Evolutionary conservation across 2,888 invertebrate genomes (phyloP).

Genomic region (Drosophila siamana): DNA sequence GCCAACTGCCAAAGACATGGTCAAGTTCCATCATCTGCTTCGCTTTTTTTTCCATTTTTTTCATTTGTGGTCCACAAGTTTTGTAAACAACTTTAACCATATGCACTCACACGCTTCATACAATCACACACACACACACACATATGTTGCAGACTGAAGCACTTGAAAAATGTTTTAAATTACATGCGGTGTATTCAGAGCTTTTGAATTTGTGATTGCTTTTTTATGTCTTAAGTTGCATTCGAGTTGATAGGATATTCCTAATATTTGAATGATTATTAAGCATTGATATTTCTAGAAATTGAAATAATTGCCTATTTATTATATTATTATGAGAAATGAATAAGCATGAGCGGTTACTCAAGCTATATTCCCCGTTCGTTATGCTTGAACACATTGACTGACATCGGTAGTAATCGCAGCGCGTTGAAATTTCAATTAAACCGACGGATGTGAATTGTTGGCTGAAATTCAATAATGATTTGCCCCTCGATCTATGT

Average conservation of each 20-base stretch:
- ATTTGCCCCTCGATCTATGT: constrained; percentile 11
- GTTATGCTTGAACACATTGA: too few relatives aligned
- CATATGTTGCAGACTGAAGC: constrained; percentile 61
- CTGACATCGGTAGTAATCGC: background rate
- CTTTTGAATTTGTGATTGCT: constrained; percentile 50
- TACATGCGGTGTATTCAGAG: constrained; percentile 60
- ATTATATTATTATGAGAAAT: too few relatives aligned
- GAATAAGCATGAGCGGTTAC: background rate
- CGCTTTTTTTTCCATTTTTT: constrained; percentile 38
- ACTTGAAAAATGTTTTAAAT: constrained; percentile 76
- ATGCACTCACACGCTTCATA: too few relatives aligned
- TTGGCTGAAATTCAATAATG: constrained; percentile 7
- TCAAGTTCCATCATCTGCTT: constrained; percentile 70
- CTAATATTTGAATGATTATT: background rate
- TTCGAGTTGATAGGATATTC: constrained; percentile 7
- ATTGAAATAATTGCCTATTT: too few relatives aligned
- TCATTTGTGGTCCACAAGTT: constrained; percentile 68
- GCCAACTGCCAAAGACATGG: constrained; percentile 63
- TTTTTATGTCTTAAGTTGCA: constrained; percentile 25
- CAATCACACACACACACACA: constrained; percentile 24
- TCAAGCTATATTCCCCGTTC: background rate
- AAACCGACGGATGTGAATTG: constrained; percentile 12
- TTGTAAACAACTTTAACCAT: constrained; percentile 73
- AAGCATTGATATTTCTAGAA: too few relatives aligned
- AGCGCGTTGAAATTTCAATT: constrained; percentile 15